A percentile compares a stretch with the other conserved stretches of the same genome.
These are phyloP conservation scores for Planiliza haematocheilus DNA, from an alignment of 2,113 vertebrate genomes.

Conservation along the genomic window DNA sequence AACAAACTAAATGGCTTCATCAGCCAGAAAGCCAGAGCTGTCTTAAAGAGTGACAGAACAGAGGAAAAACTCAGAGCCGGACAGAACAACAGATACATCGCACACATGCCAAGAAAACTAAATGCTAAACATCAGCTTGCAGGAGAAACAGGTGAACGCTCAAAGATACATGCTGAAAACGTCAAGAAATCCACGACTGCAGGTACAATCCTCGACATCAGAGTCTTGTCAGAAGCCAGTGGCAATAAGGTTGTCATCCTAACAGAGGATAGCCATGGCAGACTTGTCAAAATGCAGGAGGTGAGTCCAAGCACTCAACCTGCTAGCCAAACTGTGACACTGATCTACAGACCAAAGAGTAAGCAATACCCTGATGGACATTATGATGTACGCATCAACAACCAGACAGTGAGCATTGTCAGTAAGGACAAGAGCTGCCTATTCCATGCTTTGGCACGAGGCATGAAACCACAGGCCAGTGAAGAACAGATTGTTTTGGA, in stretches of 20 bases:
- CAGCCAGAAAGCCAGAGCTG: background rate
- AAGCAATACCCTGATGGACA: conserved; percentile 15
- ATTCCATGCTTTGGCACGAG: conserved; percentile 21
- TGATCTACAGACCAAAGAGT: conserved; percentile 49
- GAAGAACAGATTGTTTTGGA: conserved; percentile 17
- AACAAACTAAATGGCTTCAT: conserved; percentile 8
- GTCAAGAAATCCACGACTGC: background rate
- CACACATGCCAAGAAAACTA: conserved; percentile 19
- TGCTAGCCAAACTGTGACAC: conserved; percentile 13
- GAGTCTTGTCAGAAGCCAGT: conserved; percentile 37
- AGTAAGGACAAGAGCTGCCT: conserved; percentile 12
- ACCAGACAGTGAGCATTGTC: conserved; percentile 2
- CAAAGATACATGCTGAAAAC: background rate
- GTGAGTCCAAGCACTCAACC: conserved; percentile 1
- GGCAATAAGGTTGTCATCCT: conserved; percentile 33
- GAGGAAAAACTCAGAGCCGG: conserved; percentile 32
- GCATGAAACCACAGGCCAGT: conserved; percentile 24
- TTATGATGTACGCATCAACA: conserved; percentile 32
- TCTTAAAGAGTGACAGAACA: conserved; percentile 11
- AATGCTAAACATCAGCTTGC: too few species aligned
- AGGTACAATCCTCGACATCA: conserved; percentile 39
- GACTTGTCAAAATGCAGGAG: conserved; percentile 15
- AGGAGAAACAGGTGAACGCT: fast-evolving
- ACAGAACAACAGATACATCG: conserved; percentile 24
- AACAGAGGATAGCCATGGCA: conserved; percentile 18